Evolutionary conservation across 2,888 invertebrate genomes (phyloP).

Genomic region (Cremastinae sp.): DNA sequence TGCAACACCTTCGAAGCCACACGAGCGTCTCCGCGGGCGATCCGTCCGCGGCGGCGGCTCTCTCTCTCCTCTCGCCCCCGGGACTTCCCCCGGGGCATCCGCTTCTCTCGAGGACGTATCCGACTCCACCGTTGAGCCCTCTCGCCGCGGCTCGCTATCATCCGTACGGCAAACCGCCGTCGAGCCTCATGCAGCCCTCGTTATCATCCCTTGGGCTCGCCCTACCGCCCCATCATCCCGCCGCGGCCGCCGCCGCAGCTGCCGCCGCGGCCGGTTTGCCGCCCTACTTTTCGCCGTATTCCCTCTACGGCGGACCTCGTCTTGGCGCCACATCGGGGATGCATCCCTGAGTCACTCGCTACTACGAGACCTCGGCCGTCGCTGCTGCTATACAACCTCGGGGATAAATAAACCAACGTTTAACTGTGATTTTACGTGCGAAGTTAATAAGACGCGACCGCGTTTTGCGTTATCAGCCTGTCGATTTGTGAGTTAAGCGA

Average conservation of each 20-base stretch:
- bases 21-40: conserved; percentile 84
- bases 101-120: conserved; percentile 91
- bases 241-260: conserved; percentile 77
- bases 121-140: conserved; percentile 94
- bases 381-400: neutral
- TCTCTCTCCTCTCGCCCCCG: conserved; percentile 85
- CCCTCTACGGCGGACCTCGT: conserved; percentile 90
- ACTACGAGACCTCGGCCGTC: conserved; percentile 19
- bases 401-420: conserved; percentile 60
- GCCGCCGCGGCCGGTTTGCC: conserved; percentile 87
- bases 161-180: conserved; percentile 94
- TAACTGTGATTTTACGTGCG: conserved; percentile 70
- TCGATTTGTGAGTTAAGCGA: neutral
- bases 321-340: conserved; percentile 89
- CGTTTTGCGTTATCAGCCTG: conserved; percentile 6
- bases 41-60: conserved; percentile 83
- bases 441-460: conserved; percentile 29
- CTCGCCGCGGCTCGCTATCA: conserved; percentile 92
- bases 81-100: conserved; percentile 88
- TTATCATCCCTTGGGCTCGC: conserved; percentile 84
- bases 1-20: conserved; percentile 93
- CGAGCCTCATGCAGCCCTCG: conserved; percentile 85
- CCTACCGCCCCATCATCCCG: conserved; percentile 83
- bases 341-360: conserved; percentile 84
- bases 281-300: conserved; percentile 94